Conservation (phyloP, 2,888 invertebrate genomes). For the Lithosia quadra region DNA sequence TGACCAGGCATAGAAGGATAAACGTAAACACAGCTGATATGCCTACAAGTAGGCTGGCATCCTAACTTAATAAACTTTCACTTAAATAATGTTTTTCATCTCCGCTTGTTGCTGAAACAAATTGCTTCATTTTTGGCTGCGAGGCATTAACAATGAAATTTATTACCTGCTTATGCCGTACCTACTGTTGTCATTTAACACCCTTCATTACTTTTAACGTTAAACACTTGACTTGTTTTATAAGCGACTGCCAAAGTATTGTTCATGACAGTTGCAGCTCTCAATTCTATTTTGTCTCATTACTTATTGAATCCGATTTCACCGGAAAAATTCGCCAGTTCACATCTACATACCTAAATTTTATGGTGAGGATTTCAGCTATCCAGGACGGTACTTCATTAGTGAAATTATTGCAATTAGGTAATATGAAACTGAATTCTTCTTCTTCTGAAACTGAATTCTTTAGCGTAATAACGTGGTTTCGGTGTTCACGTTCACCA, state of each 20-base stretch:
- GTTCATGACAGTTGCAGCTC: not conserved
- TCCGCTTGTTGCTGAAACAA: conserved; percentile 80
- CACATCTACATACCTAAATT: not conserved
- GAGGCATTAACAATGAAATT: conserved; percentile 76
- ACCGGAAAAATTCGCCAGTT: not conserved
- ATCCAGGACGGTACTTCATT: too few relatives aligned
- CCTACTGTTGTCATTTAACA: conserved; percentile 65
- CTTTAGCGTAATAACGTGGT: too few relatives aligned
- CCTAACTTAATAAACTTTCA: conserved; percentile 74
- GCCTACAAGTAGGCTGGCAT: conserved; percentile 39
- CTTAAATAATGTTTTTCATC: conserved; percentile 83
- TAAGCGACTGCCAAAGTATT: not conserved
- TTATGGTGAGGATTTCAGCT: too few relatives aligned
- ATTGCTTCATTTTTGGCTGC: conserved; percentile 82
- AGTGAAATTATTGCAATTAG: too few relatives aligned
- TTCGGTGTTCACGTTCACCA: too few relatives aligned
- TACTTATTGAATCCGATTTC: not conserved
- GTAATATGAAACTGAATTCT: not conserved
- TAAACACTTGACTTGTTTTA: conserved; percentile 14
- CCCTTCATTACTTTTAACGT: conserved; percentile 37
- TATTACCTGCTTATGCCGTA: conserved; percentile 74
- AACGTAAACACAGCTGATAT: conserved; percentile 23
- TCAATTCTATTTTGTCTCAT: not conserved
- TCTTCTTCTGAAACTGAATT: too few relatives aligned
- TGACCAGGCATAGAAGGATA: not conserved